Base-by-base conservation (phyloP, 2,797 vertebrate genomes). In the Alfaro cultratus region DNA sequence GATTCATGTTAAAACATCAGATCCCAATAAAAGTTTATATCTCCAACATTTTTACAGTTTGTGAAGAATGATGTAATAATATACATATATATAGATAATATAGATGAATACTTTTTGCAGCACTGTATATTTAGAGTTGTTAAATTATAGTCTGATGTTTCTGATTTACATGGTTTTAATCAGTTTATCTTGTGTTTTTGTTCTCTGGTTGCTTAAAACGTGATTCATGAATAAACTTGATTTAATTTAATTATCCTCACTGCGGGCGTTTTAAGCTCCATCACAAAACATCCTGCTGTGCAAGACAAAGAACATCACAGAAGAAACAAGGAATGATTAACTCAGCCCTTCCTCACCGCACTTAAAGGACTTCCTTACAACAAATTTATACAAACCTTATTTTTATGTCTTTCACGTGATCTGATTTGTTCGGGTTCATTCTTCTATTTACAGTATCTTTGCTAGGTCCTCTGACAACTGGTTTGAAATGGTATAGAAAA, bases 181-280 rank as follows among this genome's bases (percentile, higher is more conserved):
- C 46, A 39, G 47, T 55, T 53, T 75, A 43, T 75, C 26, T 29
- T 74, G n/a, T 31, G 36, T 55, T 45, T 57, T 57, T 1, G 9
- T 74, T 36, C 10, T n/a, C 51, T 43, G 12, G 51, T 29, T 57
- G 36, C 43, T 75, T 75, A 43, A 75, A 74, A 73, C 15, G 26
- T 41, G 39, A 39, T 21, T 75, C 53, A 75, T 75, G 74, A 75
- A 75, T 75, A 75, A 75, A 45, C 39, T 43, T 74, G 51, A 57
- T 57, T 75, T 75, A 43, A 75, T 71, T 64, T 55, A 76, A 64
- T 81, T 62, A 76, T 76, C 21, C 47, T 78, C 74, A 57, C 43
- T 76, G 51, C 31, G 21, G 73, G 73, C 60, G 46, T 36, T 83
- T 77, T 67, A 13, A 71, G 16, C 57, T 78, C 46, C 34, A 3